These are phyloP conservation scores for Lochmaea capreae DNA, from an alignment of 2,888 invertebrate species.

Conservation along the genomic window DNA sequence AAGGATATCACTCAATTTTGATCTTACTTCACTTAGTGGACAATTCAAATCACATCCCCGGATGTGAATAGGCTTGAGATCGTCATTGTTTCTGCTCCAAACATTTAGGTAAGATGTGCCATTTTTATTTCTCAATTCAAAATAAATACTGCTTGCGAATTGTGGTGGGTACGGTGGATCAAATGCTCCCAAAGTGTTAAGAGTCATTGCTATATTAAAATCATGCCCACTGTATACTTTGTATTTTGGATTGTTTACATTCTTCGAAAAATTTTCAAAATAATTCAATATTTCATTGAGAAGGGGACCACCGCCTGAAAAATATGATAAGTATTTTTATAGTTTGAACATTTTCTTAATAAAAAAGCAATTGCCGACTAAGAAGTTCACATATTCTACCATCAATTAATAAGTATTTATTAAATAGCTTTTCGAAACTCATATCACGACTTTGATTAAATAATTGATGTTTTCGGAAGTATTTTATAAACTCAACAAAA, in stretches of 20 bases:
- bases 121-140: conserved; percentile 72
- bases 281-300: conserved; percentile 12
- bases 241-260: conserved; percentile 23
- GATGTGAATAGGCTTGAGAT: conserved; percentile 24
- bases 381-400: no score
- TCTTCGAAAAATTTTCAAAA: conserved; percentile 7
- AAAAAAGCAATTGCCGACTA: neutral
- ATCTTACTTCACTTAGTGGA: conserved; percentile 28
- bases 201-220: conserved; percentile 27
- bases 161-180: conserved; percentile 15
- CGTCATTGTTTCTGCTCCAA: conserved; percentile 36
- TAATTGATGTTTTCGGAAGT: no score
- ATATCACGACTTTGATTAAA: no score
- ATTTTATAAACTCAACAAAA: no score
- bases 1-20: conserved; percentile 15
- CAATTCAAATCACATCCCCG: conserved; percentile 38
- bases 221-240: conserved; percentile 40
- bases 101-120: conserved; percentile 31
- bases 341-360: neutral
- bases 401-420: no score
- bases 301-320: conserved; percentile 63
- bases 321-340: neutral
- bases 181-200: conserved; percentile 35
- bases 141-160: conserved; percentile 37
- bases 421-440: no score